Conservation (phyloP, 2,888 invertebrate species). For the Ariolimax columbianus region DNA sequence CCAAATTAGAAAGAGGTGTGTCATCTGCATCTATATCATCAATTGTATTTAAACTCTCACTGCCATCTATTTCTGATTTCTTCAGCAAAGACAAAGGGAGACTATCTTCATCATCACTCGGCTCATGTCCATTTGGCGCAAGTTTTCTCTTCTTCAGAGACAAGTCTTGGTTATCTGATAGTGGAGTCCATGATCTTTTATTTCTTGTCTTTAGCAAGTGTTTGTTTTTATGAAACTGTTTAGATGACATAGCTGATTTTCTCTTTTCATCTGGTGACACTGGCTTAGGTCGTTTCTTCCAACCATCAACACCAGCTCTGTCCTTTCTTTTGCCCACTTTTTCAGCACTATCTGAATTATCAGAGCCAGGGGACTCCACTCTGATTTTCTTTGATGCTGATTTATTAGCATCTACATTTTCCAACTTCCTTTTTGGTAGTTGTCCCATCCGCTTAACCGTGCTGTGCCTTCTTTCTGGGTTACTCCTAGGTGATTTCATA, state of each 20-base stretch:
- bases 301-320: background rate
- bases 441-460: constrained; percentile 29
- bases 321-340: background rate
- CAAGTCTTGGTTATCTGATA: background rate
- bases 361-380: background rate
- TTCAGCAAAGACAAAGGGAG: constrained; percentile 1
- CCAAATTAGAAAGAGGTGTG: background rate
- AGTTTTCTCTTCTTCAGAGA: background rate
- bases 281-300: background rate
- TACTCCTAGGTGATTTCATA: constrained; percentile 38
- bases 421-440: background rate
- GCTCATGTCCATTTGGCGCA: background rate
- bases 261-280: constrained; percentile 17
- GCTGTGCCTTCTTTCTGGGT: constrained; percentile 37
- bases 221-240: background rate
- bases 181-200: background rate
- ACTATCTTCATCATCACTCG: constrained; percentile 27
- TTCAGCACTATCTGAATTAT: background rate
- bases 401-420: constrained; percentile 11
- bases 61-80: background rate
- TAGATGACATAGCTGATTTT: background rate
- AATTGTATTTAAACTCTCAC: too few species aligned
- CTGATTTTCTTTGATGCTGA: constrained; percentile 21
- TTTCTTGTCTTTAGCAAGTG: background rate
- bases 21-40: background rate